These are phyloP conservation scores for Muricea muricata DNA, from an alignment of 92 coral and sea anemone species.

Conservation along the genomic window DNA sequence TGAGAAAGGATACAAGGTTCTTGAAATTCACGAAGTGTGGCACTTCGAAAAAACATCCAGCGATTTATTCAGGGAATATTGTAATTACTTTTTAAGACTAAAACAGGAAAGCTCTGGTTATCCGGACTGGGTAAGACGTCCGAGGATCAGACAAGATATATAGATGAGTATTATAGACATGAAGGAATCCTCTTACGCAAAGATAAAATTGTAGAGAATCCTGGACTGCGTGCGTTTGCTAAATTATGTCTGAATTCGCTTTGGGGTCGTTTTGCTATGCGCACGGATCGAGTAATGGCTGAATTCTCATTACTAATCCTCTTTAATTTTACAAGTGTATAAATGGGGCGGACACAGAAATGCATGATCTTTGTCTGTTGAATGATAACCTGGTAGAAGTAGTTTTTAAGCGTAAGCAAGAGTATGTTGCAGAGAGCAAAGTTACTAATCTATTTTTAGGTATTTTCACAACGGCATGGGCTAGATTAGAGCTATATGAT, in stretches of 20 bases:
- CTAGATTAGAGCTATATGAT: no score
- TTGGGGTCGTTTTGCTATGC: slow-evolving; percentile 12
- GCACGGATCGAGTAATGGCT: slow-evolving; percentile 38
- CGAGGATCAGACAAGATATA: neutral
- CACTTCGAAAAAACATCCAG: no score
- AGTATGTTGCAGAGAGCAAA: slow-evolving; percentile 32
- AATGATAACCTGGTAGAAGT: slow-evolving; percentile 52
- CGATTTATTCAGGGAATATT: slow-evolving; percentile 52
- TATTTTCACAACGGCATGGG: no score
- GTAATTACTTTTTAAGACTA: slow-evolving; percentile 45
- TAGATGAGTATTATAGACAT: no score
- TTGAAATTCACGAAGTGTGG: slow-evolving; percentile 51
- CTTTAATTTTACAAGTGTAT: slow-evolving; percentile 32
- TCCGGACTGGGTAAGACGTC: slow-evolving; percentile 16
- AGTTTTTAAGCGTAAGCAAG: no score
- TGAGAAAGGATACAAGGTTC: no score
- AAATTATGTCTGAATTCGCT: no score
- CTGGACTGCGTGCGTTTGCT: no score
- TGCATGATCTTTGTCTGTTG: slow-evolving; percentile 49
- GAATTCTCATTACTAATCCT: slow-evolving; percentile 43
- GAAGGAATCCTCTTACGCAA: no score
- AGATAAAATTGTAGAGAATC: no score
- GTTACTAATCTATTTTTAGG: slow-evolving; percentile 57
- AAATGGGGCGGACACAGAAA: slow-evolving; percentile 37
- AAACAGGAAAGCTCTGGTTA: slow-evolving; percentile 57